Base-by-base conservation (phyloP, 2,888 invertebrate species). In the Rhopalosiphum nymphaeae region DNA sequence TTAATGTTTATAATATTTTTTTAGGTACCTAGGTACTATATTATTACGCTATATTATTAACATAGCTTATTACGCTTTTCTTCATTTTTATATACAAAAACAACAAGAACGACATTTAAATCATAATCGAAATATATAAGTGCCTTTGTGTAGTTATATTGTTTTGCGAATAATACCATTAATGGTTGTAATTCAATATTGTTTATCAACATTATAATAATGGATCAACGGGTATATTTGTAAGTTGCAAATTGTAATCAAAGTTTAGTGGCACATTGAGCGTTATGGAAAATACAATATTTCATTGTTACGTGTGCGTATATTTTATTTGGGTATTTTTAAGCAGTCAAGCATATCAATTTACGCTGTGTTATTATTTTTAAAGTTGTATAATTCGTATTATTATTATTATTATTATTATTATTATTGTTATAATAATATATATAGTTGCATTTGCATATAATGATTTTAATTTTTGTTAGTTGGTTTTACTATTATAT, bases 301-400 rank as follows among this genome's bases (percentile, higher is more conserved):
- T 46, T 86, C 29, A 86, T 86, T 86, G 44, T 86, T 42, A 26
- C 1, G 44, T 86, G 86, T n/a, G 87, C 49, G n/a, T 88, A 49
- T 25, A 49, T 88, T 88, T 88, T 78, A 91, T 53, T 89, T 89
- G 89, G 84, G 93, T 93, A 93, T 89, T 93, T 89, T 85, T 93
- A 93, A 93, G 84, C 93, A 93, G 93, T 89, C 93, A 93, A 93
- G 93, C 93, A 93, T 93, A 93, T 93, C 93, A 93, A 93, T 89
- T 89, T 89, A 93, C 93, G 93, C 93, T 93, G 93, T 93, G 93
- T 93, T 93, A 93, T 93, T 93, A 93, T 93, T 93, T 93, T 84
- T 93, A 93, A 93, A 93, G 46, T 42, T 89, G 46, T 89, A 46
- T 36, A 84, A 93, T 44, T 89, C 11, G 26, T 92, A 57, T 89